Percentiles rank a stretch among this genome's conserved stretches.
These are phyloP conservation scores for Trichogramma dendrolimi DNA, from an alignment of 2,888 invertebrate genomes.

Conservation along the genomic window DNA sequence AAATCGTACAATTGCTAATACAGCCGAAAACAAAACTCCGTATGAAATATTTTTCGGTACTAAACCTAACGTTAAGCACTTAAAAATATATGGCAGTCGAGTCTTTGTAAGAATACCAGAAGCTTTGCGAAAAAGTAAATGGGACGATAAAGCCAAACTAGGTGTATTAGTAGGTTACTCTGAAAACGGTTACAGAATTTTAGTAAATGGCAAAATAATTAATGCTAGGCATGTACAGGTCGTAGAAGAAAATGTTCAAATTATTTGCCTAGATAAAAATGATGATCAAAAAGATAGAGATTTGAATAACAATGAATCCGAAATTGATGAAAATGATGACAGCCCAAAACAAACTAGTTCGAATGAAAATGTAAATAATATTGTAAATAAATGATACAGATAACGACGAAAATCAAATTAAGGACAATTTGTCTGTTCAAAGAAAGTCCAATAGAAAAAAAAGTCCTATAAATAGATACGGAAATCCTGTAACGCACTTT, in stretches of 20 bases:
- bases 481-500: constrained; percentile 13
- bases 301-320: not conserved
- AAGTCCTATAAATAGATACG: constrained; percentile 15
- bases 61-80: constrained; percentile 23
- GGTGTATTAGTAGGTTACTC: constrained; percentile 27
- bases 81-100: constrained; percentile 22
- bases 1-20: constrained; percentile 26
- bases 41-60: constrained; percentile 27
- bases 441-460: constrained; percentile 17
- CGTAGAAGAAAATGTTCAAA: constrained; percentile 19
- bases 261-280: constrained; percentile 1
- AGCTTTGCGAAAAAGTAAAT: constrained; percentile 17
- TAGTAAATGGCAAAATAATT: constrained; percentile 25
- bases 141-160: constrained; percentile 25
- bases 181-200: constrained; percentile 27
- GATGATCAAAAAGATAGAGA: not conserved
- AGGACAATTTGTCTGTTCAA: too few species aligned
- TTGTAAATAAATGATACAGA: not conserved
- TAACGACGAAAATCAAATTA: not conserved
- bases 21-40: constrained; percentile 24
- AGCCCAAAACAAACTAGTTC: too few species aligned
- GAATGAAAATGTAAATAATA: too few species aligned
- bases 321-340: not conserved
- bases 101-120: constrained; percentile 23
- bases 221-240: constrained; percentile 28